phyloP scores from a whole-genome alignment of 2,797 vertebrate genomes.

The Sebastes taczanowskii region DNA sequence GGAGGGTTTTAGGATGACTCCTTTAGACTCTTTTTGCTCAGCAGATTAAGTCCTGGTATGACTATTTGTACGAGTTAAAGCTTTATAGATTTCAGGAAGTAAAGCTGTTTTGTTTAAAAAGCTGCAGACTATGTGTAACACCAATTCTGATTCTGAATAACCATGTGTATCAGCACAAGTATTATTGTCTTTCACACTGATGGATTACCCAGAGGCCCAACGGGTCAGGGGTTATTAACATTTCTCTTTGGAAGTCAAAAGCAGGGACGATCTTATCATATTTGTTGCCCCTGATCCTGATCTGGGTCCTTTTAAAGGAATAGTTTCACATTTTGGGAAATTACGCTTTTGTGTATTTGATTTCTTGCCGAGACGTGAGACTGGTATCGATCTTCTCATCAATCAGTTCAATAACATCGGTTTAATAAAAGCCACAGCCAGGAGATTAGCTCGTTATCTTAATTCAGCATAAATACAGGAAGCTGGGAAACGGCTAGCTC shows the following conservation, averaged over 20 bases:
- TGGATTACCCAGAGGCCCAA: neutral
- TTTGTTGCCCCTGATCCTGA: neutral
- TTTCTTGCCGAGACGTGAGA: neutral
- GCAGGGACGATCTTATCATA: neutral
- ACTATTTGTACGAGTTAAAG: neutral
- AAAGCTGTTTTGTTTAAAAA: neutral
- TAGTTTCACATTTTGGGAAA: neutral
- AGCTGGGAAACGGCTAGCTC: neutral
- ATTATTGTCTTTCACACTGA: neutral
- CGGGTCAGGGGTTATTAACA: neutral
- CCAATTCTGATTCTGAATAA: neutral
- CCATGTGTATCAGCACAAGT: neutral
- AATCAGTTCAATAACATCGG: neutral
- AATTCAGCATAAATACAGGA: neutral
- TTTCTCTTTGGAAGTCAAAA: neutral
- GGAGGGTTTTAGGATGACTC: neutral
- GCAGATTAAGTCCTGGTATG: neutral
- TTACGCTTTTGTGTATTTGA: neutral
- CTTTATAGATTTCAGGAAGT: neutral
- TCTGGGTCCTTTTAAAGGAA: neutral
- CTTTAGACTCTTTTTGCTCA: neutral
- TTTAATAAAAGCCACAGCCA: neutral
- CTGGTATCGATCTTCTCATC: neutral
- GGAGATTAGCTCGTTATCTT: neutral
- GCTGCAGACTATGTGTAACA: neutral